Conservation (phyloP, 2,797 vertebrate species). For the Amphiprion clarkii region DNA sequence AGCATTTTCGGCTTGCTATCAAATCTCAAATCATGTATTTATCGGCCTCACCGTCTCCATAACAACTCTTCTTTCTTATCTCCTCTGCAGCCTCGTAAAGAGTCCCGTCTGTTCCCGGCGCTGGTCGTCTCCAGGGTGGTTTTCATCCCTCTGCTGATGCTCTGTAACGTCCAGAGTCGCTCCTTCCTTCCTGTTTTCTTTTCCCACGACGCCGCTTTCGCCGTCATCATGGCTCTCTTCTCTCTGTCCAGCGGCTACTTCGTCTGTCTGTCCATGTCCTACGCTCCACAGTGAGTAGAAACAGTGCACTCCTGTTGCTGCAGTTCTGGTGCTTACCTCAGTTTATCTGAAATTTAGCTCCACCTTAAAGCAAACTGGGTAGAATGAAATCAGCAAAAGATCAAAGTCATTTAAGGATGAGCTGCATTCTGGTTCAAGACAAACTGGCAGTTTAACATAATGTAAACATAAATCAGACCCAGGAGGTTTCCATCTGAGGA, state of each 20-base stretch:
- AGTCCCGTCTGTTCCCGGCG: conserved; percentile 84
- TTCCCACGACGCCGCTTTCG: conserved; percentile 81
- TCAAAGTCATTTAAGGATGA: no score
- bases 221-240: conserved; percentile 88
- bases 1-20: no score
- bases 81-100: conserved; percentile 83
- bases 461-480: no score
- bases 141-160: conserved; percentile 91
- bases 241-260: conserved; percentile 90
- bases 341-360: no score
- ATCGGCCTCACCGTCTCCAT: background rate
- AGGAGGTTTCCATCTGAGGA: no score
- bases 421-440: no score
- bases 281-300: conserved; percentile 88
- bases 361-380: no score
- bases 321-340: no score
- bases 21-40: background rate
- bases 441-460: no score
- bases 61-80: background rate
- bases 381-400: no score
- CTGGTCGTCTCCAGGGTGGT: conserved; percentile 85
- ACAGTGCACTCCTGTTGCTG: no score
- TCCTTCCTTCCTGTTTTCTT: conserved; percentile 82
- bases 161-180: conserved; percentile 86
- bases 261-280: conserved; percentile 90